Evolutionary conservation across 2,797 vertebrate species (phyloP), one percentile per base, ranked within the genome.

Genomic region (Coccyzus lansbergi): DNA sequence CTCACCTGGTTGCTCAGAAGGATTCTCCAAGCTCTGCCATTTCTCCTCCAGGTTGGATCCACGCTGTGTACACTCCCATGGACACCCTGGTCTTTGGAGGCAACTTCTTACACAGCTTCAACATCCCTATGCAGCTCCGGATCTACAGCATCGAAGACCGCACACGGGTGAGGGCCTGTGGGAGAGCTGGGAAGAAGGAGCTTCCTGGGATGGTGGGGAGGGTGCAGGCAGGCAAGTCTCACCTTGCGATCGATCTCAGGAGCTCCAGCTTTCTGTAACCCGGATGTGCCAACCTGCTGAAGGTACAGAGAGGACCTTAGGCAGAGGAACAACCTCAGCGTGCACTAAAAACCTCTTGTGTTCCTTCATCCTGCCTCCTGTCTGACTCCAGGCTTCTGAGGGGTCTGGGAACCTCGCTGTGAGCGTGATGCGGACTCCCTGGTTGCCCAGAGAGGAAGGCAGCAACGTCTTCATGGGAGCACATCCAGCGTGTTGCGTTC

Each of bases 21-120:
- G 38, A 65, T 63, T 62, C 67, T 51, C 74, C 78, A 46, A 65
- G 38, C 40, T 72, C 52, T 67, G 3, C n/a, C 89, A 87, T 89
- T 87, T 85, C 86, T 93, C 65, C 78, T 79, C 34, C 86, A 99
- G 99, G 99, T 48, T 99, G 99, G 99, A 99, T 99, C 94, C 99
- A 99, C 96, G 99, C 99, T 11, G 99, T 99, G 48, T 99, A 99
- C 97, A 99, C 99, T 33, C 99, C 99, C 87, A 98, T 98, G 97
- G 99, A 99, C 97, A 99, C 99, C 0, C 96, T 99, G 88, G 99
- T 99, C 67, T 99, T 99, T 60, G 99, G 99, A 42, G 99, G 99
- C 42, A 99, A 99, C 93, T 99, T 99, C 96, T 98, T 99, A 76
- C 99, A 99, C 97, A 99, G 99, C 95, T 99, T 99, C 97, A 99